phyloP scores from a whole-genome alignment of 2,888 invertebrate species.

The Drosophila mimetica region DNA sequence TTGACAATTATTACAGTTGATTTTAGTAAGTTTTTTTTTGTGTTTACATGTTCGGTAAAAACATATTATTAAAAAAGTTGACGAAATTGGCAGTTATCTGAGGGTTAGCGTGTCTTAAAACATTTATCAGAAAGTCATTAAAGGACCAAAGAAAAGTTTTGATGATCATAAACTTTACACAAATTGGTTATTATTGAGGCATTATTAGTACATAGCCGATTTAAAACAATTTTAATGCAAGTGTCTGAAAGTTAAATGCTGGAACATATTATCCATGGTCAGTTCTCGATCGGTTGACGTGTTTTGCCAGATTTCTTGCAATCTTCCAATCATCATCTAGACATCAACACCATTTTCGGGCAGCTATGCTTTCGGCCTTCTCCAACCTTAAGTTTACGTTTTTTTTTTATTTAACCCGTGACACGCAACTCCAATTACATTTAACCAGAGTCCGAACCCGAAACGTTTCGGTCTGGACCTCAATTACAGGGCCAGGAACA shows the following conservation, averaged over 20 bases:
- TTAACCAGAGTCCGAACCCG: constrained; percentile 40
- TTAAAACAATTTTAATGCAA: background rate
- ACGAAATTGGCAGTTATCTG: no score
- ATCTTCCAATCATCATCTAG: background rate
- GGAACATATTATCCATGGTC: constrained; percentile 18
- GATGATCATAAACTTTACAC: background rate
- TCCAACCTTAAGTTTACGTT: background rate
- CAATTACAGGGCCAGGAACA: constrained; percentile 50
- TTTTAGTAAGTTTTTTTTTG: no score
- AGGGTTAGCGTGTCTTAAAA: no score
- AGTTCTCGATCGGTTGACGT: constrained; percentile 3
- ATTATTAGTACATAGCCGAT: background rate
- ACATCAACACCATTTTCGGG: constrained; percentile 29
- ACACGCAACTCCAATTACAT: constrained; percentile 65
- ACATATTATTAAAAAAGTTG: no score
- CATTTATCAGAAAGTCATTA: background rate
- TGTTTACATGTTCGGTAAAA: no score
- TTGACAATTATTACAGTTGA: no score
- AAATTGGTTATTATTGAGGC: constrained; percentile 2
- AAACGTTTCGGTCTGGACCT: constrained; percentile 9
- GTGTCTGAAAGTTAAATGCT: background rate
- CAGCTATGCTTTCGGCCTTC: constrained; percentile 30
- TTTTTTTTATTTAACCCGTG: constrained; percentile 1
- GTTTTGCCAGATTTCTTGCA: constrained; percentile 1
- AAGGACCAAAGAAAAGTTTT: background rate